phyloP scores from a whole-genome alignment of 2,888 invertebrate genomes.

The Lumbricus terrestris region DNA sequence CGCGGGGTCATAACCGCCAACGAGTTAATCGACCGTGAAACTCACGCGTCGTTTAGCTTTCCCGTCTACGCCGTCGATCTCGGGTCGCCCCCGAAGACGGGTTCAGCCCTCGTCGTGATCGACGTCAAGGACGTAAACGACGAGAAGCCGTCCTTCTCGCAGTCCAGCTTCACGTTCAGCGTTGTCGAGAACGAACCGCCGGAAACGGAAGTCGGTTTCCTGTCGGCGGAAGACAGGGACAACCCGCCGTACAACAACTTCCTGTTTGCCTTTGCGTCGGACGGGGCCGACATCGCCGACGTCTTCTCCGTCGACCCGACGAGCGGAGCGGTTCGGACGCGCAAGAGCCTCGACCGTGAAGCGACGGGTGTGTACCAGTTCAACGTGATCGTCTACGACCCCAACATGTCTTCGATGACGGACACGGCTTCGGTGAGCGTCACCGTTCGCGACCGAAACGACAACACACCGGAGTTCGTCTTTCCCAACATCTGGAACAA shows the following conservation, averaged over 20 bases:
- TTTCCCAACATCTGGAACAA: constrained; percentile 32
- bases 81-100: constrained; percentile 30
- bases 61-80: constrained; percentile 33
- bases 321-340: constrained; percentile 29
- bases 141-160: constrained; percentile 32
- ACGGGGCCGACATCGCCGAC: constrained; percentile 52
- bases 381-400: constrained; percentile 23
- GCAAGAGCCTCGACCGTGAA: constrained; percentile 31
- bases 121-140: constrained; percentile 37
- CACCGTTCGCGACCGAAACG: constrained; percentile 35
- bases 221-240: constrained; percentile 35
- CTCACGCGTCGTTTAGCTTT: constrained; percentile 29
- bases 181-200: constrained; percentile 33
- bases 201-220: constrained; percentile 31
- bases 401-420: constrained; percentile 7
- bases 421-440: constrained; percentile 33
- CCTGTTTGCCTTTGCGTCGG: constrained; percentile 24
- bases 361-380: constrained; percentile 28
- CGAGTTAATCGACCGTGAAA: constrained; percentile 31
- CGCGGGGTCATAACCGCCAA: constrained; percentile 27
- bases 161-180: constrained; percentile 22
- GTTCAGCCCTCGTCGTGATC: constrained; percentile 27
- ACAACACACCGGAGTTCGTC: constrained; percentile 34
- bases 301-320: constrained; percentile 30
- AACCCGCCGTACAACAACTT: constrained; percentile 29